These are phyloP conservation scores for Stichodactyla mertensii DNA, from an alignment of 64 coral and sea anemone species.

Conservation along the genomic window DNA sequence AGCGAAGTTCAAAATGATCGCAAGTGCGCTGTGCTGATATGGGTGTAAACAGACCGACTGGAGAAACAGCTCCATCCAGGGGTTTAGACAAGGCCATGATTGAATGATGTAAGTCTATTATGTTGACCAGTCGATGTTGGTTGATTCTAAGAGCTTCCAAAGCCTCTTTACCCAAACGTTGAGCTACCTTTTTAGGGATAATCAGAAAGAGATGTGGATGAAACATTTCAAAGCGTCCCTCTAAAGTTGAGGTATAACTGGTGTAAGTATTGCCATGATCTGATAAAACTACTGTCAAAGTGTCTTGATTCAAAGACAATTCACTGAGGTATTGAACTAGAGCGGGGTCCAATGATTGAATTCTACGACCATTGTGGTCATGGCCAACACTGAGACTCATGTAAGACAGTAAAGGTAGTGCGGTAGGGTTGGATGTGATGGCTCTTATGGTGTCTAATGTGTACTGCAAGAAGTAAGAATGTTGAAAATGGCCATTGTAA, in stretches of 20 bases:
- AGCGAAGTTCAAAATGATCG: conserved; percentile 46
- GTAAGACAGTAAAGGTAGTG: conserved; percentile 60
- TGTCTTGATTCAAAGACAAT: conserved; percentile 39
- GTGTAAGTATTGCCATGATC: conserved; percentile 94
- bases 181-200: conserved; percentile 54
- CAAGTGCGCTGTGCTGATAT: conserved; percentile 60
- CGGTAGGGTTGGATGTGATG: conserved; percentile 11
- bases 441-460: conserved; percentile 28
- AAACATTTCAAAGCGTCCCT: conserved; percentile 92
- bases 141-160: conserved; percentile 31
- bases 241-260: conserved; percentile 44
- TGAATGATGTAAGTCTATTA: conserved; percentile 46
- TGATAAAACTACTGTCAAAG: conserved; percentile 74
- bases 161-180: conserved; percentile 41
- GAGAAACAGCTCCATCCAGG: conserved; percentile 22
- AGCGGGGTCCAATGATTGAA: conserved; percentile 62
- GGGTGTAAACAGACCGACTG: conserved; percentile 45
- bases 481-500: conserved; percentile 84
- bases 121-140: conserved; percentile 35
- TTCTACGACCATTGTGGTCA: conserved; percentile 61
- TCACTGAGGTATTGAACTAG: conserved; percentile 39
- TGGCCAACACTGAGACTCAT: conserved; percentile 61
- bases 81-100: conserved; percentile 36
- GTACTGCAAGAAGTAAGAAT: conserved; percentile 66
- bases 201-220: conserved; percentile 83